Base-by-base conservation (phyloP, 92 coral and sea anemone species). In the Phymanthus crucifer region DNA sequence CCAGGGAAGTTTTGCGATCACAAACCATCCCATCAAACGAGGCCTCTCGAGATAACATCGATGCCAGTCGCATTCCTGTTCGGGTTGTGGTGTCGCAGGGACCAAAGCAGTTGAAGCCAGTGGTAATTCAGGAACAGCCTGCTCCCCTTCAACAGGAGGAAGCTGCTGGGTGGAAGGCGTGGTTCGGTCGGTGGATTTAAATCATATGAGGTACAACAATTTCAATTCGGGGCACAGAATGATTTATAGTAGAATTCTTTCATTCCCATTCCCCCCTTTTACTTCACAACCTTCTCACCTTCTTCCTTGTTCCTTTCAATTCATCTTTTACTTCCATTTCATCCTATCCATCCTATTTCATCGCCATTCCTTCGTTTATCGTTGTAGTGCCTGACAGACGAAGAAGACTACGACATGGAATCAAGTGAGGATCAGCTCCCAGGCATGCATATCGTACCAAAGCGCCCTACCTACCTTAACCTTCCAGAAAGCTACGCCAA, bases 71-170 rank as follows among this genome's bases (percentile, higher is more conserved):
- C 11, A 82, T 82, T 16, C 86, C 86, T 24, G 80, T 81, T 3
- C 58, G 84, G 35, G 90, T 89, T 29, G 90, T 86, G 9, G 66
- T 89, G 74, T 83, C 88, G 29, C 90, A 89, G 67, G 93, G 90
- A 24, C 77, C 76, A 26, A 86, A 73, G 70, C 85, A 73, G 31
- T 83, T 89, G 1, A 79, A 43, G 16, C 90, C 93, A 23, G 77
- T 82, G 73, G 72, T 64, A 36, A 57, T 65, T 14, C 73, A 56
- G 79, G 80, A 73, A 65, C 78, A 71, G 18, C 40, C 40, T 7
- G 57, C 64, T 27, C 79, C 73, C 1, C 66, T 38, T 33, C 40
- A 36, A 21, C 40, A 40, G 61, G 86, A 82, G 34, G 86, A 82
- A 13, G n/a, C 76, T 26, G 36, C 66, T 17, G 56, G 80, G 37